phyloP scores from a whole-genome alignment of 2,113 vertebrate genomes.

The Meles meles region DNA sequence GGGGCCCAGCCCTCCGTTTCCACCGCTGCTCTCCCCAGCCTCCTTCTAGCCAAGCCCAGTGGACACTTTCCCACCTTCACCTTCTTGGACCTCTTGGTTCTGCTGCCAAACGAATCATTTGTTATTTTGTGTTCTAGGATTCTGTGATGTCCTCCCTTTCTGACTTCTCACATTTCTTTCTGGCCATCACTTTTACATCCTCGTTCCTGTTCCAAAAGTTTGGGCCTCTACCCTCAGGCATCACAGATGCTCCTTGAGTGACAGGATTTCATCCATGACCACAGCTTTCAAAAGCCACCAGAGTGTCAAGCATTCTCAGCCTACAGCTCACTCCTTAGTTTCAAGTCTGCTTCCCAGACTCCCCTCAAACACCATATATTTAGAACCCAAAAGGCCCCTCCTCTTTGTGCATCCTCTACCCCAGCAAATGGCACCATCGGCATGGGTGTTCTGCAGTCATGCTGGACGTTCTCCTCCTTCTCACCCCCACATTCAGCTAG shows the following conservation, averaged over 20 bases:
- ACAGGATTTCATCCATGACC: not conserved
- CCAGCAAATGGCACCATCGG: not conserved
- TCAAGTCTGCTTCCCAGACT: not conserved
- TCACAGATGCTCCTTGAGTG: not conserved
- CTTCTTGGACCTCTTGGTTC: not conserved
- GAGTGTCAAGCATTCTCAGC: not conserved
- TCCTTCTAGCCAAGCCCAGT: not conserved
- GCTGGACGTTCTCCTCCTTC: not conserved
- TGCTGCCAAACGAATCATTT: not conserved
- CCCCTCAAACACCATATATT: rapidly evolving
- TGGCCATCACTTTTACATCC: not conserved
- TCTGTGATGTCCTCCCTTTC: not conserved
- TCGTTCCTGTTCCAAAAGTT: not conserved
- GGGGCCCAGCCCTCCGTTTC: not conserved
- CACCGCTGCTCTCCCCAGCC: not conserved
- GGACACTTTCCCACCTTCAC: not conserved
- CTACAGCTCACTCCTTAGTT: not conserved
- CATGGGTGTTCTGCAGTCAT: not conserved
- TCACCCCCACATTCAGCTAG: not conserved
- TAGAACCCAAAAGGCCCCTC: not conserved
- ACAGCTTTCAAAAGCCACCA: not conserved
- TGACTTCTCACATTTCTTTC: not conserved
- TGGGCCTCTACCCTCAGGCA: not conserved
- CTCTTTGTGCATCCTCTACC: not conserved
- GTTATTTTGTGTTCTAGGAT: not conserved